A percentile compares a stretch with the other conserved stretches of the same genome.
Evolutionary conservation across 2,888 invertebrate species (phyloP).

Genomic region (Drosophila kanekoi): DNA sequence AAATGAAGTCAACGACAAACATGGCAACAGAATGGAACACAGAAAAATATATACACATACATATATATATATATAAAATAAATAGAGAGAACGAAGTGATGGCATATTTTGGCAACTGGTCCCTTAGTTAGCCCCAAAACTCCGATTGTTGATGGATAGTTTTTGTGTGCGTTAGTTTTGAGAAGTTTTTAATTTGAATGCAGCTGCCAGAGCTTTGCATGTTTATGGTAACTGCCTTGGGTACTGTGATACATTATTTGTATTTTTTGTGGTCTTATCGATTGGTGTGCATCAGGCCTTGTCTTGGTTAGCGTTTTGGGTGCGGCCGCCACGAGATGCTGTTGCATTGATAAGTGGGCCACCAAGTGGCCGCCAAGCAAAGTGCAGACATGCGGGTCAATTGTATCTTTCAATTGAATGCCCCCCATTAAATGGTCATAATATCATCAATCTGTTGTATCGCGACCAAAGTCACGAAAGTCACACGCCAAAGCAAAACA

Average conservation of each 20-base stretch:
- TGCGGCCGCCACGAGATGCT: slow-evolving; percentile 32
- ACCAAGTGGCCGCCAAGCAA: slow-evolving; percentile 35
- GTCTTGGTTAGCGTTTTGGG: slow-evolving; percentile 26
- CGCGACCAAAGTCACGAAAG: slow-evolving; percentile 22
- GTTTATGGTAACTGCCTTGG: slow-evolving; percentile 60
- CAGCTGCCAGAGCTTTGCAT: slow-evolving; percentile 52
- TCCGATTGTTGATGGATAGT: slow-evolving; percentile 33
- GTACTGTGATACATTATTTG: slow-evolving; percentile 17
- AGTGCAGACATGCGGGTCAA: slow-evolving; percentile 71
- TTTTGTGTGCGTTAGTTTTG: slow-evolving; percentile 52
- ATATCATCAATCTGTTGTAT: slow-evolving; percentile 28
- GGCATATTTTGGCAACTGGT: slow-evolving; percentile 11
- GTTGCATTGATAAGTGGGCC: slow-evolving; percentile 41
- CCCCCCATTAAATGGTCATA: slow-evolving; percentile 30
- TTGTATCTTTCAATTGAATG: slow-evolving; percentile 55
- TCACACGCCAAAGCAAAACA: slow-evolving; percentile 31
- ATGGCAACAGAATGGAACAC: slow-evolving; percentile 10
- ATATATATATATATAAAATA: neutral
- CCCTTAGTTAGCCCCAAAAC: neutral
- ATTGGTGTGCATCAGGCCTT: slow-evolving; percentile 51
- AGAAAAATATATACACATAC: neutral
- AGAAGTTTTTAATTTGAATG: slow-evolving; percentile 62
- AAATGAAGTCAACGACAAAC: slow-evolving; percentile 59
- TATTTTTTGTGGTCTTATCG: slow-evolving; percentile 44
- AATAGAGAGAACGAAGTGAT: slow-evolving; percentile 12